Evolutionary conservation across 2,113 vertebrate species (phyloP), one percentile per base, ranked within the genome.

Genomic region (Leptosomus discolor): DNA sequence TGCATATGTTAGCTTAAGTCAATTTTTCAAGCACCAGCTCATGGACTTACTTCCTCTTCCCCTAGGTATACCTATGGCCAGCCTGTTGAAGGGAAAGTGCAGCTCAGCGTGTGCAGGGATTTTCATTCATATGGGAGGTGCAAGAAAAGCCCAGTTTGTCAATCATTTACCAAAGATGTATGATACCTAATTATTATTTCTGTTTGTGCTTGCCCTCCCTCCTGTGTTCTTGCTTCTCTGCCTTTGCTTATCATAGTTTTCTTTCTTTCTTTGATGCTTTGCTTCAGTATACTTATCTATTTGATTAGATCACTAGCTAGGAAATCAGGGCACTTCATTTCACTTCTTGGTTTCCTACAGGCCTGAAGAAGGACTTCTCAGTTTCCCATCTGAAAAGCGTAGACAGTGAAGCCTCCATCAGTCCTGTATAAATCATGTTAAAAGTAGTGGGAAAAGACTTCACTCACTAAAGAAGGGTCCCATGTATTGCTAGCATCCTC

Each of bases 41-140:
- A 53, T 3, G n/a, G 18, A 46, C 43, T 2, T 70, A 27, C 80
- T 65, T 85, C 45, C 43, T 95, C 45, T 76, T 65, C 11, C 16
- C 15, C 37, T 73, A 98, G 97, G 48, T 98, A 98, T 61, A 97
- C 95, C 19, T 98, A 96, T 56, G 97, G 97, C 30, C 91, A 98
- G 20, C 96, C 97, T 67, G 83, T 97, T 45, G 85, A 97, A 45
- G 97, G 97, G 17, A 86, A 82, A 23, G 92, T 96, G 58, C 85
- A 88, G 10, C 76, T 97, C 37, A 96, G 77, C 0, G 81, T 94
- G 32, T 98, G 97, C 94, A 97, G 95, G 51, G 46, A 93, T 60
- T 74, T 95, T 65, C 79, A 92, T 56, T 93, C 70, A 36, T 96
- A 97, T 2, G 89, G 92, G 51, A 86, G 45, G 14, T 98, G 98